Percentiles rank a stretch among this genome's conserved stretches.
phyloP scores from a whole-genome alignment of 1,140 invertebrate genomes.

The Drosophila oshimai region DNA sequence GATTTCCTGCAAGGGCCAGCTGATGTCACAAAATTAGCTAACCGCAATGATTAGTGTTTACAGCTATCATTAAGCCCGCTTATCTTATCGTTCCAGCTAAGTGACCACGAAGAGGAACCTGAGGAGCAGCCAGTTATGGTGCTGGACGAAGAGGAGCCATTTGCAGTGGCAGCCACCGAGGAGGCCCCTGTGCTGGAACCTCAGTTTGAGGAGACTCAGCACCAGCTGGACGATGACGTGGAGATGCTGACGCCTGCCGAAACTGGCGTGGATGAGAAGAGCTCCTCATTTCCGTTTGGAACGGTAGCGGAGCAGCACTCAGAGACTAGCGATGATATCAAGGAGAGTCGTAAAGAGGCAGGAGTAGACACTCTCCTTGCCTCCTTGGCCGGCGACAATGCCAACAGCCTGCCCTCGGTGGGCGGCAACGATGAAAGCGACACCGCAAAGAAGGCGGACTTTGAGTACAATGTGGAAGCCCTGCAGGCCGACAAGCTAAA shows the following conservation, averaged over 20 bases:
- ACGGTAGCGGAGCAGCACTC: constrained; percentile 62
- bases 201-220: constrained; percentile 46
- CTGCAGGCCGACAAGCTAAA: constrained; percentile 48
- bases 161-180: neutral
- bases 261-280: constrained; percentile 72
- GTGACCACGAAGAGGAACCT: constrained; percentile 55
- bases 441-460: constrained; percentile 58
- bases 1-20: constrained; percentile 83
- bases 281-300: constrained; percentile 78
- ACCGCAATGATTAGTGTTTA: neutral
- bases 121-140: constrained; percentile 24
- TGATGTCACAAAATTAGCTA: constrained; percentile 42
- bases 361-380: constrained; percentile 74
- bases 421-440: constrained; percentile 75
- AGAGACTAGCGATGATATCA: constrained; percentile 72
- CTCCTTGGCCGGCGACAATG: constrained; percentile 80
- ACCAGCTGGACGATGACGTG: constrained; percentile 57
- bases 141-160: constrained; percentile 21
- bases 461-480: constrained; percentile 49
- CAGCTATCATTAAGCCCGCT: neutral
- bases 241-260: constrained; percentile 54
- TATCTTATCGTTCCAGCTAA: constrained; percentile 49
- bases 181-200: neutral
- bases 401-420: constrained; percentile 82
- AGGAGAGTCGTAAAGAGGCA: constrained; percentile 41